phyloP scores from a whole-genome alignment of 1,140 invertebrate genomes.

The Heliothis virescens region DNA sequence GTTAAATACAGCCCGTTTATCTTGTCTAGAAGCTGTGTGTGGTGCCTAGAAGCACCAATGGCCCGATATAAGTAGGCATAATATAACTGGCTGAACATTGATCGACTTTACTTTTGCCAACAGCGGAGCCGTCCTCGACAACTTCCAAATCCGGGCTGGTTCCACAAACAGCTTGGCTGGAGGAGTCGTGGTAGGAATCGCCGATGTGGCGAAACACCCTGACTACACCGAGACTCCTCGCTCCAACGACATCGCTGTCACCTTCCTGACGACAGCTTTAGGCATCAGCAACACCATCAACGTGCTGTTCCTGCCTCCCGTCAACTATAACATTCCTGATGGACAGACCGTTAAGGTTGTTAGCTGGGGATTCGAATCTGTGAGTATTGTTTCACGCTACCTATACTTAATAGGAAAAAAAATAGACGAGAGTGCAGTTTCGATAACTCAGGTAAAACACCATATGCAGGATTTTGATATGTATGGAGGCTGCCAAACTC shows the following conservation, averaged over 20 bases:
- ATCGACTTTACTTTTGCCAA: not conserved
- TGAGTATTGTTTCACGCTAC: conserved; percentile 51
- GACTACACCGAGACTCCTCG: conserved; percentile 61
- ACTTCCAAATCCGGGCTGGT: conserved; percentile 67
- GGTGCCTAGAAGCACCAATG: too few species aligned
- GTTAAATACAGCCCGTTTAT: too few species aligned
- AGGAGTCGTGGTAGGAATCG: conserved; percentile 51
- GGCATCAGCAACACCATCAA: conserved; percentile 58
- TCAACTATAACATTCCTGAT: conserved; percentile 58
- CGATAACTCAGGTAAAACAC: not conserved
- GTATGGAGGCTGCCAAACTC: too few species aligned
- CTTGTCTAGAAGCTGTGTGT: too few species aligned
- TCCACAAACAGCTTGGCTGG: conserved; percentile 67
- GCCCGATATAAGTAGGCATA: too few species aligned
- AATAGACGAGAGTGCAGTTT: too few species aligned
- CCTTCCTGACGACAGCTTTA: conserved; percentile 53
- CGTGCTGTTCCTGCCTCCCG: conserved; percentile 64
- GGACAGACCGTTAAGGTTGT: conserved; percentile 59
- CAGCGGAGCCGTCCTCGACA: conserved; percentile 62
- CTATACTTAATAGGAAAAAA: too few species aligned
- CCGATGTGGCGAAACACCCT: conserved; percentile 60
- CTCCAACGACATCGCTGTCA: conserved; percentile 63
- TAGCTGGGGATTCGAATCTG: conserved; percentile 74
- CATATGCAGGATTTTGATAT: not conserved
- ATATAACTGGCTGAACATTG: not conserved